phyloP scores from a whole-genome alignment of 2,888 invertebrate genomes.

The Drosophila phalerata region DNA sequence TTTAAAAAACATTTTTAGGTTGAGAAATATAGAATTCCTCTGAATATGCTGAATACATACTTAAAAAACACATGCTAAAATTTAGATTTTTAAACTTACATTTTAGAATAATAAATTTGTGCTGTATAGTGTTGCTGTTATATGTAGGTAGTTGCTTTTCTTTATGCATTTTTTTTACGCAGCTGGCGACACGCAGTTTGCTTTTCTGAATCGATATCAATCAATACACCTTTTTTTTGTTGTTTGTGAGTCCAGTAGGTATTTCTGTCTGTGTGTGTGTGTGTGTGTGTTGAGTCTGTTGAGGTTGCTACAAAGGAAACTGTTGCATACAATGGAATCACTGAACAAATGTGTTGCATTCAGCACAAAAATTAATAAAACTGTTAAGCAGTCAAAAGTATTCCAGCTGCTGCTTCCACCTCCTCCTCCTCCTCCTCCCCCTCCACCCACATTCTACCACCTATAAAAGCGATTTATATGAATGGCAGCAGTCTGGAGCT shows the following conservation, averaged over 20 bases:
- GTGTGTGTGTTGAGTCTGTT: neutral
- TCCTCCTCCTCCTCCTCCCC: neutral
- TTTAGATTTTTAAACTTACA: too few species aligned
- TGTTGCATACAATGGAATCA: slow-evolving; percentile 43
- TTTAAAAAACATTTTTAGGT: too few species aligned
- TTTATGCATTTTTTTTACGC: slow-evolving; percentile 19
- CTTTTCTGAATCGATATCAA: slow-evolving; percentile 68
- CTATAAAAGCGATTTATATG: slow-evolving; percentile 20
- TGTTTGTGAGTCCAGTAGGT: neutral
- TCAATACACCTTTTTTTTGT: slow-evolving; percentile 56
- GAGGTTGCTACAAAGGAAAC: slow-evolving; percentile 22
- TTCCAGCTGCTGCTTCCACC: neutral
- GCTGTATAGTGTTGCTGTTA: too few species aligned
- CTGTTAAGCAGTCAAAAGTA: slow-evolving; percentile 28
- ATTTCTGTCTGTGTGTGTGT: slow-evolving; percentile 9
- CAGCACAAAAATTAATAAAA: slow-evolving; percentile 26
- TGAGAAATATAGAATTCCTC: too few species aligned
- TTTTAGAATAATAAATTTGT: too few species aligned
- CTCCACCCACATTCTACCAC: neutral
- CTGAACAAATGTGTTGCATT: slow-evolving; percentile 20
- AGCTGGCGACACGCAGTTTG: slow-evolving; percentile 42
- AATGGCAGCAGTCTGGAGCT: slow-evolving; percentile 10
- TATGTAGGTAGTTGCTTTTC: neutral
- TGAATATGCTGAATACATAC: too few species aligned
- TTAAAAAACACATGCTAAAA: too few species aligned